A percentile compares a stretch with the other conserved stretches of the same genome.
These are phyloP conservation scores for Oligia fasciuncula DNA, from an alignment of 2,888 invertebrate species.

Conservation along the genomic window DNA sequence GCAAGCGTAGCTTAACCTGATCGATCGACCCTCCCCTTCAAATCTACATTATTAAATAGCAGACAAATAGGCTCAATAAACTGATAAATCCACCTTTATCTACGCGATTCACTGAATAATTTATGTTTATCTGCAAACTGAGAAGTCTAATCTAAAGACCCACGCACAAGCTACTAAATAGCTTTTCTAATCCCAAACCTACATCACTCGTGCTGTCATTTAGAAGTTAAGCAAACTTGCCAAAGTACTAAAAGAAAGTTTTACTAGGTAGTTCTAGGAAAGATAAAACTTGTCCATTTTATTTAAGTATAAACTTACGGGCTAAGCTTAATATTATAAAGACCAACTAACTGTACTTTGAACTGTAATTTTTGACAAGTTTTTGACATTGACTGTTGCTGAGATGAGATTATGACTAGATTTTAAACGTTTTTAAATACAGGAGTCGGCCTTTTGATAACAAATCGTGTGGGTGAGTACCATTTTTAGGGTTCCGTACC, in stretches of 20 bases:
- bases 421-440: too few relatives aligned
- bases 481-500: too few relatives aligned
- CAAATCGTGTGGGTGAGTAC: too few relatives aligned
- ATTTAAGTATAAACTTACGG: conserved; percentile 28
- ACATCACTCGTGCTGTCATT: conserved; percentile 52
- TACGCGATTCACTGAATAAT: not conserved
- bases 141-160: not conserved
- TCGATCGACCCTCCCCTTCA: not conserved
- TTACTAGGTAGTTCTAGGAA: not conserved
- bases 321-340: not conserved
- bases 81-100: not conserved
- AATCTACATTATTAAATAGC: not conserved
- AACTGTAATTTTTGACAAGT: too few relatives aligned
- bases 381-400: too few relatives aligned
- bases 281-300: conserved; percentile 39
- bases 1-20: too few relatives aligned
- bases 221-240: conserved; percentile 17
- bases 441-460: too few relatives aligned
- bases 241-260: conserved; percentile 23
- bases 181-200: conserved; percentile 3
- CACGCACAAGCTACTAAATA: not conserved
- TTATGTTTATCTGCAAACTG: not conserved
- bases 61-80: not conserved
- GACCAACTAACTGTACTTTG: too few relatives aligned
- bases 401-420: too few relatives aligned